Percentiles rank a stretch among this genome's conserved stretches.
Evolutionary conservation across 2,888 invertebrate species (phyloP).

Genomic region (Pollenia griseotomentosa): DNA sequence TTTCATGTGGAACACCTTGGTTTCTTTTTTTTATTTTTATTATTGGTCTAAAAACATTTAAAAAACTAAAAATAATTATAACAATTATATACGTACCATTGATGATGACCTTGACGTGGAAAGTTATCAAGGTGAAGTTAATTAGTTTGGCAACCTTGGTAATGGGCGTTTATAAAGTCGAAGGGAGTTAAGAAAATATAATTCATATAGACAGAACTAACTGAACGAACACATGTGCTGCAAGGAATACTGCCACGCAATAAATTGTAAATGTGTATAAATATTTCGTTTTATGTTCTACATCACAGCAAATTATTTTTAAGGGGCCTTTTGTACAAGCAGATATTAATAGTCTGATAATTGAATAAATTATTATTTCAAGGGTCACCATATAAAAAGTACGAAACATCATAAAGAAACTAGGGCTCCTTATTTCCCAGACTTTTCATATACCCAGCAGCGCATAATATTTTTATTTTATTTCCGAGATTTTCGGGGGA

Average conservation of each 20-base stretch:
- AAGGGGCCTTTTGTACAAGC: slow-evolving; percentile 5
- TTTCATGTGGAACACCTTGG: slow-evolving; percentile 52
- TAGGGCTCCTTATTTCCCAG: background rate
- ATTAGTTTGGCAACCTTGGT: slow-evolving; percentile 75
- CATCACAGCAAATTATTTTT: background rate
- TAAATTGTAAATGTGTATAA: background rate
- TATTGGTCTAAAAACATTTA: slow-evolving; percentile 47
- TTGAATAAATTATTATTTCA: background rate
- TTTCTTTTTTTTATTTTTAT: slow-evolving; percentile 21
- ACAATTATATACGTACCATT: slow-evolving; percentile 41
- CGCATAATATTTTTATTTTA: too few relatives aligned
- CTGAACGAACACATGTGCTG: background rate
- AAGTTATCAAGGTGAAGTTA: slow-evolving; percentile 76
- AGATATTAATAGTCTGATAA: slow-evolving; percentile 13
- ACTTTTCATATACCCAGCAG: background rate
- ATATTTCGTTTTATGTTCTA: background rate
- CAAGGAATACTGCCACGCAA: slow-evolving; percentile 53
- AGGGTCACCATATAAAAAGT: background rate
- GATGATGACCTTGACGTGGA: slow-evolving; percentile 58
- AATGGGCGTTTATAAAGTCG: background rate
- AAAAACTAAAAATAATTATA: slow-evolving; percentile 38
- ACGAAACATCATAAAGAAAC: too few relatives aligned
- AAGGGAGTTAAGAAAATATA: background rate
- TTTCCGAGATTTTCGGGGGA: too few relatives aligned
- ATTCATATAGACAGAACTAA: slow-evolving; percentile 13